Evolutionary conservation across 2,888 invertebrate species (phyloP), one percentile per base, ranked within the genome.

Genomic region (Calephelis perditalis): DNA sequence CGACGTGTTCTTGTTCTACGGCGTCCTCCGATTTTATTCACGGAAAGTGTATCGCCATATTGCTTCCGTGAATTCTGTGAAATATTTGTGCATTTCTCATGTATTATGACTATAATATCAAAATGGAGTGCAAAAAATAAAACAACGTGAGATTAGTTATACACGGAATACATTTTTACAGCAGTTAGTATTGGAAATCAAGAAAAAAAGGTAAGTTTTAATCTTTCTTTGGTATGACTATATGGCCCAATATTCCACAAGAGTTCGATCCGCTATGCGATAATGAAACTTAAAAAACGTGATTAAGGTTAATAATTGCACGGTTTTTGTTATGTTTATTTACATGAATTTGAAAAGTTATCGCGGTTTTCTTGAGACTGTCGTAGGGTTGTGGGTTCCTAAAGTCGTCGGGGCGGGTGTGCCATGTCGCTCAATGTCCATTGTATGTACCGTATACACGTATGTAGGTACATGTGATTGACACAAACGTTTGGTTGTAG

Each of bases 291-390:
- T 91, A 91, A 89, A 91, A 91, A 90, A 90, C 86, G 91, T 85
- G 89, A 91, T 91, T 91, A 91, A 91, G 91, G 91, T 89, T 90
- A 90, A 91, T 91, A 91, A 91, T 91, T 91, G 91, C 91, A 82
- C 91, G 91, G 86, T 89, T 91, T 89, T 90, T 88, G 88, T 90
- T 89, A 87, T 91, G 90, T 89, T 91, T 90, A 89, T 91, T 90
- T 90, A 90, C 90, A 89, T 88, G 89, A 88, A 88, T 89, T 90
- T 89, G 84, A 89, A 89, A 89, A 88, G 77, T 87, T 87, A 73
- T 85, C 87, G 89, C 88, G 89, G 88, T 87, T 88, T 89, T 88
- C 85, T 86, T 65, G 76, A 74, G 73, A 79, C 67, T 79, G 73
- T 69, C 70, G 75, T 73, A 72, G 75, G 78, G 73, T 78, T 78